A percentile compares a stretch with the other conserved stretches of the same genome.
These are phyloP conservation scores for Nymphalis io DNA, from an alignment of 1,140 invertebrate species.

Conservation along the genomic window DNA sequence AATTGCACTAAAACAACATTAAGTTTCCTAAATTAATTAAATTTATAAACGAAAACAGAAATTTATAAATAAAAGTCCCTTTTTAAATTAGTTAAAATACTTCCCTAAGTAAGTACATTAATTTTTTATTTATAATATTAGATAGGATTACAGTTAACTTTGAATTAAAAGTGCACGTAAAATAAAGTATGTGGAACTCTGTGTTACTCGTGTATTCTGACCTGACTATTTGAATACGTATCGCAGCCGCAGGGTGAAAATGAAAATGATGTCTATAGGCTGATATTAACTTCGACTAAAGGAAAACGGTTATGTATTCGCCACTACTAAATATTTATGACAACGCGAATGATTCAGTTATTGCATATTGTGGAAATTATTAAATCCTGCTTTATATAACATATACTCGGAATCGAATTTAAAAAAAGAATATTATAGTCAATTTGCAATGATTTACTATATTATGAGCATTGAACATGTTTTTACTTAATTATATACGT, in stretches of 20 bases:
- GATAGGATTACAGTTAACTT: too few relatives aligned
- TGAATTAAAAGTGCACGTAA: not conserved
- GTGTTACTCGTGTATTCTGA: not conserved
- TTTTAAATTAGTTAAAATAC: too few relatives aligned
- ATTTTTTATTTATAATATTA: too few relatives aligned
- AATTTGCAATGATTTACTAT: too few relatives aligned
- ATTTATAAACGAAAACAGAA: too few relatives aligned
- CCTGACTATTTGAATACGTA: not conserved
- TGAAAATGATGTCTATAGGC: not conserved
- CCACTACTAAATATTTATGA: conserved; percentile 11
- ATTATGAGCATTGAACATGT: too few relatives aligned
- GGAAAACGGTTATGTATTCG: not conserved
- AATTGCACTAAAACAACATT: too few relatives aligned
- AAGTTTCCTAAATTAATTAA: too few relatives aligned
- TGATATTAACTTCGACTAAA: not conserved
- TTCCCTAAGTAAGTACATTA: too few relatives aligned
- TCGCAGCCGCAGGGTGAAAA: not conserved
- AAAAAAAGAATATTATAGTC: too few relatives aligned
- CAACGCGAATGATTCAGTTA: not conserved
- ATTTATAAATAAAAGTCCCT: too few relatives aligned
- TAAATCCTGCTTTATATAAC: not conserved
- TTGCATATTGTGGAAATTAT: not conserved
- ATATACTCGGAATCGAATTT: not conserved
- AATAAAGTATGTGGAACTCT: not conserved
- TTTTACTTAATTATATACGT: too few relatives aligned